Conservation (phyloP, 1,140 invertebrate genomes). For the Stegodyphus dumicola region DNA sequence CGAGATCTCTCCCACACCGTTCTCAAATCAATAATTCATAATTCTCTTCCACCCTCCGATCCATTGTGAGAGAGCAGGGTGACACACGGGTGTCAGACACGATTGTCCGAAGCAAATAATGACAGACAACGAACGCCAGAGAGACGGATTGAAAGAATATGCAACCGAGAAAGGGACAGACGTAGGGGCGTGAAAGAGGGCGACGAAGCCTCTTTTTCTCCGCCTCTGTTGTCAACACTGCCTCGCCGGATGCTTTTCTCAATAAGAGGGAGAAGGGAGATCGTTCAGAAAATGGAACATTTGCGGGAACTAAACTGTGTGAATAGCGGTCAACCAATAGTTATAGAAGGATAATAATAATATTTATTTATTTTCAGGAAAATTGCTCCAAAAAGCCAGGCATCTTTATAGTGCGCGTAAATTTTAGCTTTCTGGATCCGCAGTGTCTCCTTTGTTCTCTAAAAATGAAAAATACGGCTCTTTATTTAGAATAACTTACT, state of each 20-base stretch:
- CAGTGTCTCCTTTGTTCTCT: too few species aligned
- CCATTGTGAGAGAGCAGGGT: conserved; percentile 12
- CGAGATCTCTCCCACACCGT: neutral
- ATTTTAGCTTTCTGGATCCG: too few species aligned
- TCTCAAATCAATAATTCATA: conserved; percentile 22
- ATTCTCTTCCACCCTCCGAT: neutral
- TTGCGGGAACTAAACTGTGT: too few species aligned
- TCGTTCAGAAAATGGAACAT: neutral
- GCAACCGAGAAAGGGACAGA: neutral
- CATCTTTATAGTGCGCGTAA: too few species aligned
- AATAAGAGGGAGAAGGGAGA: neutral
- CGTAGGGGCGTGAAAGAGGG: neutral
- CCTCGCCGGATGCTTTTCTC: neutral
- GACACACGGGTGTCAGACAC: conserved; percentile 17
- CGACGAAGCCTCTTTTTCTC: conserved; percentile 22
- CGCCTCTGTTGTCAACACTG: conserved; percentile 21
- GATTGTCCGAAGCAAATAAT: conserved; percentile 28
- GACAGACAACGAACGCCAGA: conserved; percentile 2
- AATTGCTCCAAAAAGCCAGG: too few species aligned
- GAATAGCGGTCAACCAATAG: too few species aligned
- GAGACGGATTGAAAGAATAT: neutral
- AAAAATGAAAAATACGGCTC: too few species aligned
- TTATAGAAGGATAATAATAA: too few species aligned
- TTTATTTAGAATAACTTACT: too few species aligned
- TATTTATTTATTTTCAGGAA: too few species aligned